phyloP scores from a whole-genome alignment of 2,113 vertebrate genomes.

The Sander vitreus region DNA sequence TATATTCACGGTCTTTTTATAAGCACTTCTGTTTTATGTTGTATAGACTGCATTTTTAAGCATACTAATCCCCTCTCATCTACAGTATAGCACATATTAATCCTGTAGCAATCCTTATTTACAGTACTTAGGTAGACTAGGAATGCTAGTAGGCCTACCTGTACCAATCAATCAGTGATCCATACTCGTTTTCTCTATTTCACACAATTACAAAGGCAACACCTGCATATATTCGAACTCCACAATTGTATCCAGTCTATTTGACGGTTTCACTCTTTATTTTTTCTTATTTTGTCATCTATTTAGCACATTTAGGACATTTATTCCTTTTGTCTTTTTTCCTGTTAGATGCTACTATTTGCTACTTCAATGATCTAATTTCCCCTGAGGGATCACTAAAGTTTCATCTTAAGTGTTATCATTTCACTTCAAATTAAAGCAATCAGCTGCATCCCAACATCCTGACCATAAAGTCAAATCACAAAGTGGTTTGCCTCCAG shows the following conservation, averaged over 20 bases:
- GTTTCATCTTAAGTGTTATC: conserved; percentile 40
- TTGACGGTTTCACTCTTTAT: background rate
- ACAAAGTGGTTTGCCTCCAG: conserved; percentile 29
- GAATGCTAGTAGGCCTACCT: background rate
- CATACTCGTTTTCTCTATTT: background rate
- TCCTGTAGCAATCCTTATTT: conserved; percentile 6
- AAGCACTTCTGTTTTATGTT: background rate
- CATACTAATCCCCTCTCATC: background rate
- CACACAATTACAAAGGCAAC: background rate
- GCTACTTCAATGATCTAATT: conserved; percentile 25
- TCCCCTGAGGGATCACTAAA: conserved; percentile 40
- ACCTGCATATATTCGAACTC: background rate
- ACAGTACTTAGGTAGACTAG: background rate
- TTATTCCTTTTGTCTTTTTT: conserved; percentile 3
- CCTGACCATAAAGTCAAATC: conserved; percentile 43
- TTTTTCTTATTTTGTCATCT: background rate
- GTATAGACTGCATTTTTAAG: background rate
- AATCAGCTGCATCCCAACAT: conserved; percentile 33
- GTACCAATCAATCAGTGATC: background rate
- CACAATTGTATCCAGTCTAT: background rate
- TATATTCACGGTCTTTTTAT: background rate
- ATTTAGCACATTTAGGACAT: background rate
- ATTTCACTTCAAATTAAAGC: conserved; percentile 49
- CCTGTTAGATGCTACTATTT: conserved; percentile 5
- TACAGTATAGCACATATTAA: background rate